Evolutionary conservation across 2,888 invertebrate genomes (phyloP), one percentile per base, ranked within the genome.

Genomic region (Mythimna lalbum): DNA sequence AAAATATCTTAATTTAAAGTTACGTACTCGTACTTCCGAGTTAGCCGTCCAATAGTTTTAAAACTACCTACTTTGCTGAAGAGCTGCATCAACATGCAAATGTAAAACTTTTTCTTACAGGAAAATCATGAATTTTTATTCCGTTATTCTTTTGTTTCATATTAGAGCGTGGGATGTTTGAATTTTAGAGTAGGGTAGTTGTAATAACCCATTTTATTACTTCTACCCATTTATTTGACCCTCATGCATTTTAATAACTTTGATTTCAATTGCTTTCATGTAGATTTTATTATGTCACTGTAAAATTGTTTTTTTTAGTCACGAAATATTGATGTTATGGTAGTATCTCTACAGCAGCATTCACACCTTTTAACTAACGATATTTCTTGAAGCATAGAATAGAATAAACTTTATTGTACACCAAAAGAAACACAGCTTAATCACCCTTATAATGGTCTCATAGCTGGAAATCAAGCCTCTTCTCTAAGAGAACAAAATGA

Each of bases 71-170:
- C 43, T 19, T 43, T 43, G 4, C 43, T 43, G 17, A 14, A 52
- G 3, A 4, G 21, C 19, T 55, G 27, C 47, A 56, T 19, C 49
- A 23, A 39, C 64, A 74, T 74, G 50, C 43, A 50, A 73, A 55
- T 31, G 5, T 5, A 36, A 36, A 47, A 31, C 6, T n/a, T 49
- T 27, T 14, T 23, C 39, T 43, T 21, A 50, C 12, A 9, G 4
- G 21, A 17, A 31, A 21, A 21, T 47, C 47, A 17, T 36, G 47
- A 39, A 66, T 53, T 0, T 23, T 39, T 39, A 47, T 27, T 50
- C 21, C 27, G 19, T 68, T n/a, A 49, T 76, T 62, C 52, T 69
- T 76, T 47, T 57, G 43, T 76, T 75, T 57, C 12, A 19, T 36
- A 53, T 17, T 12, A 4, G 23, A 52, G 23, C 10, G n/a, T 17